Conservation (phyloP, 2,113 vertebrate species). For the Psophia crepitans region DNA sequence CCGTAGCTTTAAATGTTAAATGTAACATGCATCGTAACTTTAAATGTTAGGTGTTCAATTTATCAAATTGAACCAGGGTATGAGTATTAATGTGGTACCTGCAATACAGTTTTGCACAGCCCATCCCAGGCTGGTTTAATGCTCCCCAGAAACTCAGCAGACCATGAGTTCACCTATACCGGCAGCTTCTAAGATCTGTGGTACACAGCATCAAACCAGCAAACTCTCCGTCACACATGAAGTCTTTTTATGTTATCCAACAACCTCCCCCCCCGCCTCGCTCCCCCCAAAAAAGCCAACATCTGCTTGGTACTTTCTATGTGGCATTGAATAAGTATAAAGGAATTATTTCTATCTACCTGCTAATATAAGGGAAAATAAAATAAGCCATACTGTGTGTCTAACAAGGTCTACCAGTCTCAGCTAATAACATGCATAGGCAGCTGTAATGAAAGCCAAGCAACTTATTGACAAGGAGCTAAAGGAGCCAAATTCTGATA, state of each 20-base stretch:
- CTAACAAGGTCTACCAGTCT: background rate
- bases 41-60: background rate
- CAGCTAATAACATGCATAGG: background rate
- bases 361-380: background rate
- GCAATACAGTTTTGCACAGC: background rate
- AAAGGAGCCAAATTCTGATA: background rate
- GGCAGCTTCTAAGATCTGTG: background rate
- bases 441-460: background rate
- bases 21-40: background rate
- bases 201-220: background rate
- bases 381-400: background rate
- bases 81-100: background rate
- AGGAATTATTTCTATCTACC: background rate
- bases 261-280: too few species aligned
- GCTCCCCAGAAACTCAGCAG: background rate
- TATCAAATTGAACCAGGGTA: background rate
- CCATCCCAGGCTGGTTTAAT: background rate
- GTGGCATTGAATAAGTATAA: background rate
- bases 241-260: background rate
- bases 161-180: background rate
- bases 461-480: background rate
- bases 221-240: background rate
- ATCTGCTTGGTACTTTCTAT: background rate
- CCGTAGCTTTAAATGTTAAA: background rate
- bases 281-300: background rate